Evolutionary conservation across 1,140 invertebrate species (phyloP).

Genomic region (Trichonephila clavata): DNA sequence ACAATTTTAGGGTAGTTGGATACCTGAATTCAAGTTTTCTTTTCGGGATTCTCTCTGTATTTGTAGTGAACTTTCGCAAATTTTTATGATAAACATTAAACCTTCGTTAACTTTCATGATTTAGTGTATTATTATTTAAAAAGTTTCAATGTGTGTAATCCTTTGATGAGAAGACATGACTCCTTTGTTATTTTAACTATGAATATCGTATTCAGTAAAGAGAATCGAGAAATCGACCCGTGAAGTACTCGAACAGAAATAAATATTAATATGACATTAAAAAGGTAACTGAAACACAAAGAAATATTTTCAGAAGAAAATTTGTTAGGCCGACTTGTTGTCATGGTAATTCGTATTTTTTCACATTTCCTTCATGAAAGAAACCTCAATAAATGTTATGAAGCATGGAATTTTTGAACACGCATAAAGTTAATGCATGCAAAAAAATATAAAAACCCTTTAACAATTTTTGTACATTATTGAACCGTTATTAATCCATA

Average conservation of each 20-base stretch:
- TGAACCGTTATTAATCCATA: background rate
- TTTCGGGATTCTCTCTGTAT: too few species aligned
- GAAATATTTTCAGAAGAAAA: slow-evolving; percentile 4
- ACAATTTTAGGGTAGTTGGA: too few species aligned
- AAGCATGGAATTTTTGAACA: background rate
- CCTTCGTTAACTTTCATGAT: too few species aligned
- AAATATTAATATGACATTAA: background rate
- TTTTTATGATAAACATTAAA: too few species aligned
- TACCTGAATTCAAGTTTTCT: too few species aligned
- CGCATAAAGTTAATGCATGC: background rate
- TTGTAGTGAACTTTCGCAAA: too few species aligned
- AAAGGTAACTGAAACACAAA: background rate
- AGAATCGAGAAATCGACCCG: background rate
- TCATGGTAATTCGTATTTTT: background rate
- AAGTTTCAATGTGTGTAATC: too few species aligned
- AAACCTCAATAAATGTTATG: background rate
- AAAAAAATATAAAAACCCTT: background rate
- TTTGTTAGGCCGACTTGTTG: background rate
- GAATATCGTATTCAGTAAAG: too few species aligned
- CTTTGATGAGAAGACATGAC: too few species aligned
- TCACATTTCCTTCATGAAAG: background rate
- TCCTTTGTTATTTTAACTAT: too few species aligned
- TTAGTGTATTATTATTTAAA: too few species aligned
- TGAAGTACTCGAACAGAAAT: background rate
- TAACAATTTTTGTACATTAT: background rate